Conservation (phyloP, 2,113 vertebrate species). For the Prinia subflava region DNA sequence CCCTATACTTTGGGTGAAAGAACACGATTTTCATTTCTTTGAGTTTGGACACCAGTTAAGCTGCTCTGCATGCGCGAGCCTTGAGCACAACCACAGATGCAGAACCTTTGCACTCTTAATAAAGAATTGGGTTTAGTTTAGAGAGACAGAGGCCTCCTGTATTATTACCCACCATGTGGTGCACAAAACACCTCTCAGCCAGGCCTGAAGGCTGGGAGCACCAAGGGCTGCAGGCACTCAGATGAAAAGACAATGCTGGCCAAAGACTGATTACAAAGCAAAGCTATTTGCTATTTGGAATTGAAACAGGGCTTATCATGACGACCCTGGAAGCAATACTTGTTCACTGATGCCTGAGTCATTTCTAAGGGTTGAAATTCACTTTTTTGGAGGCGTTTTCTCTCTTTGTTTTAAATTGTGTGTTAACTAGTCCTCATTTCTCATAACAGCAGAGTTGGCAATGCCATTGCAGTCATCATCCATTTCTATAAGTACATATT, state of each 20-base stretch:
- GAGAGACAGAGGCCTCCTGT: not conserved
- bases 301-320: not conserved
- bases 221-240: not conserved
- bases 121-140: not conserved
- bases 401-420: not conserved
- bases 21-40: not conserved
- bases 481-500: not conserved
- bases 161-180: not conserved
- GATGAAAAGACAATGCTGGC: not conserved
- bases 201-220: not conserved
- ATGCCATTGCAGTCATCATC: not conserved
- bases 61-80: not conserved
- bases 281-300: constrained; percentile 15
- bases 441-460: not conserved
- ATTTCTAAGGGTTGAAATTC: not conserved
- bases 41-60: not conserved
- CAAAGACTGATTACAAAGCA: not conserved
- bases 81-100: not conserved
- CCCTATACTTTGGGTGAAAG: not conserved
- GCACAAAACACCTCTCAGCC: not conserved
- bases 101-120: not conserved
- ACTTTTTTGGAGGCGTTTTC: not conserved
- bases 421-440: not conserved
- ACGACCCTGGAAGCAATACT: constrained; percentile 6
- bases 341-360: not conserved